Conservation (phyloP, 2,113 vertebrate genomes). For the human region GRCh38 chr1:41694001-41694500, state of each 20-base stretch:
- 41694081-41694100: background rate
- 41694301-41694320: background rate
- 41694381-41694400: background rate
- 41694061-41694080: conserved; percentile 7
- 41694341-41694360: background rate
- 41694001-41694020: background rate
- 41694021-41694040: background rate
- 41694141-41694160: background rate
- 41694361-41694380: background rate
- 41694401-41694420: background rate
- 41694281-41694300: background rate
- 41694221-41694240: background rate
- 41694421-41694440: background rate
- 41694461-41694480: background rate
- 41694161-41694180: background rate
- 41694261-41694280: background rate
- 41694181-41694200: background rate
- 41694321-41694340: background rate
- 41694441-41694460: background rate
- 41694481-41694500: background rate
- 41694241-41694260: background rate
- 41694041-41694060: background rate
- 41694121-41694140: background rate
- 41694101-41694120: background rate
- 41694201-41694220: background rate